Evolutionary conservation across 2,113 vertebrate genomes (phyloP), one percentile per base, ranked within the genome.

Genomic region (Tricholaema leucomelas): DNA sequence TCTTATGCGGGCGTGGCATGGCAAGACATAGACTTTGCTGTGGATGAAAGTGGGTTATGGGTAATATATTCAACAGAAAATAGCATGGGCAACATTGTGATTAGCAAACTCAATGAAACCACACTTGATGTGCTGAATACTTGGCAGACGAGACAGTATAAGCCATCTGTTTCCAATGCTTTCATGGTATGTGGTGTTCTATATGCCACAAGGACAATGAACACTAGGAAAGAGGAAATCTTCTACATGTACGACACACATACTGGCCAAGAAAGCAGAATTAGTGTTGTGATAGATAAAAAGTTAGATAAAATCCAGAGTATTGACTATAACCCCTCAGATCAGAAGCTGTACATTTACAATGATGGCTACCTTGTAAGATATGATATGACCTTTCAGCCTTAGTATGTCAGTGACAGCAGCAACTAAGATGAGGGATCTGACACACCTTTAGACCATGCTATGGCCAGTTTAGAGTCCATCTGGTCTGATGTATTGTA

Each of bases 161-260:
- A 95, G 60, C 96, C 97, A 83, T 98, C 98, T 5, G 98, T 98
- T 72, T 98, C 98, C 87, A 99, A 98, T 3, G 97, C 98, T 58
- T 99, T 99, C 97, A 98, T 99, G 96, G 93, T 99, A 65, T 99
- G 99, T 75, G 99, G 99, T 13, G 98, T 99, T 93, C 97, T 99
- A 19, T 99, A 99, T 2, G 98, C 98, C 35, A 98, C 98, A 6
- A 98, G 98, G 36, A 89, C 93, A 36, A 0, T 98, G 46, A 98
- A 52, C 88, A 98, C 97, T 33, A 97, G n/a, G 90, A 31, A 44
- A 33, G 99, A 99, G 70, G 98, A 99, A 94, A 98, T 99, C 61
- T 99, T 99, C 96, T 99, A 98, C 63, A 98, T 96, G 56, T 99
- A 98, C 38, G 98, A 99, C 96, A 99, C 98, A 3, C 96, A 82